Conservation (phyloP, 2,888 invertebrate genomes). For the Pardosa pseudoannulata region DNA sequence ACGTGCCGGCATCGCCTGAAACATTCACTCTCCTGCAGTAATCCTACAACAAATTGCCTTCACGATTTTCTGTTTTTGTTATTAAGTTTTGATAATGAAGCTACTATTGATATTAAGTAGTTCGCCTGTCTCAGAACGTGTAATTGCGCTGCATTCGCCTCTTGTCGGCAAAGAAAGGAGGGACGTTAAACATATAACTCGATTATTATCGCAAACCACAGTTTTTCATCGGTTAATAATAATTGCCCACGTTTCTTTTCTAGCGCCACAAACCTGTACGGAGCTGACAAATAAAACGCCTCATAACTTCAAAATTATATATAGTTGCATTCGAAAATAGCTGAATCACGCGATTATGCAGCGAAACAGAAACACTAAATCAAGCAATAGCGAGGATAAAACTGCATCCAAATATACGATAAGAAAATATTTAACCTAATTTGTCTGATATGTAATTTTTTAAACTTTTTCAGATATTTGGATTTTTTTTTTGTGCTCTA, state of each 20-base stretch:
- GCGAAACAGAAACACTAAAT: no score
- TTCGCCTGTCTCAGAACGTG: neutral
- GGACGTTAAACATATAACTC: conserved; percentile 30
- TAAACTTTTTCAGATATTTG: no score
- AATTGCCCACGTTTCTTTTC: conserved; percentile 6
- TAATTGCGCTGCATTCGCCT: conserved; percentile 24
- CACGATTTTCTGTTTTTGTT: conserved; percentile 25
- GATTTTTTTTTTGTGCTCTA: no score
- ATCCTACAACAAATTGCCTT: conserved; percentile 31
- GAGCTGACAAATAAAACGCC: neutral
- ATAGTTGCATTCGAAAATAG: no score
- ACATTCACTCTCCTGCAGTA: neutral
- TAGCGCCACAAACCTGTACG: neutral
- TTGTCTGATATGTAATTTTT: no score
- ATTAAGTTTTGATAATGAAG: conserved; percentile 17
- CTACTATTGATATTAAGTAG: conserved; percentile 18
- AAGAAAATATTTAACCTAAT: no score
- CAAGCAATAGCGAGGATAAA: no score
- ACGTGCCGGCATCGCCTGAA: neutral
- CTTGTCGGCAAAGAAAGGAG: conserved; percentile 23
- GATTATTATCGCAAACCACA: conserved; percentile 32
- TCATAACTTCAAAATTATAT: neutral
- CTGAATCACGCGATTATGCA: no score
- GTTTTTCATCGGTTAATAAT: conserved; percentile 23
- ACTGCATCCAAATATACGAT: no score